These are phyloP conservation scores for Phalera bucephala DNA, from an alignment of 2,888 invertebrate species.

Conservation along the genomic window DNA sequence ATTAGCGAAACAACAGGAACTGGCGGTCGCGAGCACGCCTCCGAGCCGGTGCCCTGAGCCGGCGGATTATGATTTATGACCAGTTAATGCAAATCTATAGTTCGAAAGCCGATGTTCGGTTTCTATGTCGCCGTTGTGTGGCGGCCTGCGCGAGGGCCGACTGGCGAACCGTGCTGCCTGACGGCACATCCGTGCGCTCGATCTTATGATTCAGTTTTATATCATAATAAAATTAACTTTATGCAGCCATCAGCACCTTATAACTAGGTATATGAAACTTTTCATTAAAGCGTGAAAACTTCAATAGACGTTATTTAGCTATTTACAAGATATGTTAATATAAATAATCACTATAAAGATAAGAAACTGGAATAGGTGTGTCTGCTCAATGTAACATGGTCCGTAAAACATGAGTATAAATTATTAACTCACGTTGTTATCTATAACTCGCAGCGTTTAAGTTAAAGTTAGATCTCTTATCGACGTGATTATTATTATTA, in stretches of 20 bases:
- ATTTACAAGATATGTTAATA: background rate
- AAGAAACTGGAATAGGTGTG: background rate
- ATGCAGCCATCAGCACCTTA: no score
- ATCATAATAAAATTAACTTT: slow-evolving; percentile 45
- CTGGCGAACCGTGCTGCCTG: slow-evolving; percentile 29
- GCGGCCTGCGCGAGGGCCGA: slow-evolving; percentile 24
- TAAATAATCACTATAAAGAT: background rate
- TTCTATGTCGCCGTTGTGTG: slow-evolving; percentile 34
- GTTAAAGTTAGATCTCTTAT: slow-evolving; percentile 20
- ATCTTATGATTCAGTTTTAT: slow-evolving; percentile 59
- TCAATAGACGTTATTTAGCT: background rate
- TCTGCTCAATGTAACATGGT: background rate
- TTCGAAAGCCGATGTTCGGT: slow-evolving; percentile 48
- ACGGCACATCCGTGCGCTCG: slow-evolving; percentile 43
- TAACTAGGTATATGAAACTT: no score
- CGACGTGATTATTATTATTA: slow-evolving; percentile 18
- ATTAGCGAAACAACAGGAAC: slow-evolving; percentile 68
- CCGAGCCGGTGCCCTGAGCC: slow-evolving; percentile 36
- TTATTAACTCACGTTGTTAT: slow-evolving; percentile 3
- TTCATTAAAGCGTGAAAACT: slow-evolving; percentile 37
- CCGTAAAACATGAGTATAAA: background rate
- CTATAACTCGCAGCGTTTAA: slow-evolving; percentile 3
- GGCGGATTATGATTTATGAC: slow-evolving; percentile 69
- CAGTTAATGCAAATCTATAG: slow-evolving; percentile 69
- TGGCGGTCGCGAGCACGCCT: slow-evolving; percentile 46